A percentile compares a stretch with the other conserved stretches of the same genome.
phyloP scores from a whole-genome alignment of 1,140 invertebrate species.

The Drosophila melanogaster region DNA sequence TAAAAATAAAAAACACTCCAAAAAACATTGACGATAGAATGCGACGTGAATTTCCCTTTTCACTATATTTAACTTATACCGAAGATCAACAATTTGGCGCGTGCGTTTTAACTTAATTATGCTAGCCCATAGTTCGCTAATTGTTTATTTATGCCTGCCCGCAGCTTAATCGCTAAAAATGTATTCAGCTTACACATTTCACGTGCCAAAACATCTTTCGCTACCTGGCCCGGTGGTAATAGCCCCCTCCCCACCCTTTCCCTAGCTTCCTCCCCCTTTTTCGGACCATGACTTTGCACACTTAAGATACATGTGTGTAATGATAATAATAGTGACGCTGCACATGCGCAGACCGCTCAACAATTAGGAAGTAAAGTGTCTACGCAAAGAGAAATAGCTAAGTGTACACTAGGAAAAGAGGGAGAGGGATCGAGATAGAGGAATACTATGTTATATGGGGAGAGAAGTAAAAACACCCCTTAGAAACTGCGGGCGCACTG shows the following conservation, averaged over 20 bases:
- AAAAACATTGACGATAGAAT: neutral
- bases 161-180: slow-evolving; percentile 58
- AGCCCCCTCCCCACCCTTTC: neutral
- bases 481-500: slow-evolving; percentile 64
- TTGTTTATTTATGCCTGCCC: slow-evolving; percentile 48
- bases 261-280: slow-evolving; percentile 18
- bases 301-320: slow-evolving; percentile 48
- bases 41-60: slow-evolving; percentile 2
- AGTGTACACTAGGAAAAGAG: neutral
- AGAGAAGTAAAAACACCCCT: slow-evolving; percentile 56
- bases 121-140: slow-evolving; percentile 47
- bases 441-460: neutral
- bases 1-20: slow-evolving; percentile 1
- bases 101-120: slow-evolving; percentile 45
- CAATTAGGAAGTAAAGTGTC: slow-evolving; percentile 75
- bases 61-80: neutral
- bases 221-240: slow-evolving; percentile 13
- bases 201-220: slow-evolving; percentile 62
- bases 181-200: slow-evolving; percentile 72
- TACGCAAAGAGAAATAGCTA: slow-evolving; percentile 30
- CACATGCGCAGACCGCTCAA: slow-evolving; percentile 71
- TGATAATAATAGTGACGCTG: slow-evolving; percentile 82
- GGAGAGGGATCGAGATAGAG: neutral
- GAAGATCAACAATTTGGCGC: slow-evolving; percentile 31
- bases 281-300: slow-evolving; percentile 67